Percentiles rank a stretch among this genome's conserved stretches.
Conservation (phyloP, 2,797 vertebrate genomes). For the Cynodonichthys magdalenae region DNA sequence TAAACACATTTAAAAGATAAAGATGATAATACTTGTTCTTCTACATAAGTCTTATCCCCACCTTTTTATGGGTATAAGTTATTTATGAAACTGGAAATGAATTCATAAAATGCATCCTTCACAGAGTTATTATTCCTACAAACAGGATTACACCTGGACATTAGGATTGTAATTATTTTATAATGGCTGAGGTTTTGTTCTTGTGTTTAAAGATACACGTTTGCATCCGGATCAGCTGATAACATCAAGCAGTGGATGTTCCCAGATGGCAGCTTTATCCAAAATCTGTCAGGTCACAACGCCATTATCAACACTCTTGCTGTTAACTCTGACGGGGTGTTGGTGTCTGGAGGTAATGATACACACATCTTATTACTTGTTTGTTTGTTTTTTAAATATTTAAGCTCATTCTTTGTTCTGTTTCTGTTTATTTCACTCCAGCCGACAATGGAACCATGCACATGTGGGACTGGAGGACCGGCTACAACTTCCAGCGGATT, state of each 20-base stretch:
- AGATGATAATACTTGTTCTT: too few relatives aligned
- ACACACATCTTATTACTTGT: too few relatives aligned
- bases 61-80: too few relatives aligned
- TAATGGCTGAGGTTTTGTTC: not conserved
- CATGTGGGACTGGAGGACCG: conserved; percentile 99
- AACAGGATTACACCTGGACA: not conserved
- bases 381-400: too few relatives aligned
- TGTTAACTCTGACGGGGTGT: conserved; percentile 95
- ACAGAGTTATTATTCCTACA: not conserved
- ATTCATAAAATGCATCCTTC: not conserved
- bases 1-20: too few relatives aligned
- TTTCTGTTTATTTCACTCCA: conserved; percentile 39
- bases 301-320: conserved; percentile 97
- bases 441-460: conserved; percentile 99
- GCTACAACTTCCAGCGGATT: conserved; percentile 98
- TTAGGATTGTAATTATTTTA: not conserved
- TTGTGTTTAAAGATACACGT: conserved; percentile 87
- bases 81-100: not conserved
- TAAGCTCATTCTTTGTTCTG: not conserved
- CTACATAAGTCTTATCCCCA: too few relatives aligned
- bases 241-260: conserved; percentile 99
- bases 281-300: conserved; percentile 97
- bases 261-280: conserved; percentile 97
- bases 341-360: conserved; percentile 94
- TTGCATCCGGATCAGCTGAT: conserved; percentile 98